Base-by-base conservation (phyloP, 2,888 invertebrate genomes). In the Pheosia gnoma region DNA sequence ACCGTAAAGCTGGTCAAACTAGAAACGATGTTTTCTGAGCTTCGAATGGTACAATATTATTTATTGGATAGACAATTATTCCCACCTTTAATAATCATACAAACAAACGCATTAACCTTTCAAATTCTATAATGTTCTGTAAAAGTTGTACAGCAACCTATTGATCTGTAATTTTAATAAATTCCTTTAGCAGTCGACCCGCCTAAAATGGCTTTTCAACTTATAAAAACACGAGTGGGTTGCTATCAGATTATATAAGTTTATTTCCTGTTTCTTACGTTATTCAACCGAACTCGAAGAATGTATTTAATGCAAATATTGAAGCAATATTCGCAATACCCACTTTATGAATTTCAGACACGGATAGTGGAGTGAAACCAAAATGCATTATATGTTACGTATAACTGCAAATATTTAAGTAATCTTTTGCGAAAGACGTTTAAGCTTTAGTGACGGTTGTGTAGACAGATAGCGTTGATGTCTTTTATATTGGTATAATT, bases 251-350 rank as follows among this genome's bases (percentile, higher is more conserved):
- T 74, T 75, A 75, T 56, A 58, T 75, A 75, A 74, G 56, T 61
- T 56, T 62, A 67, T 68, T 75, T 75, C 69, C 73, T 69, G 56
- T 51, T 67, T 51, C 62, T 66, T 59, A 63, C 45, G 64, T 75
- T 72, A 68, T 68, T 67, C 68, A 68, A 70, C 66, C 59, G 58
- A 66, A 66, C 6, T 45, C 45, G 45, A 57, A 45, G 36, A 57
- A 45, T 57, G 9, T 57, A 25, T 49, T 55, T 49, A 56, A 66
- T 49, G 47, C 59, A 60, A 36, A 53, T 60, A 56, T 65, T 65
- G 59, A 57, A 61, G 61, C 58, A 65, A 56, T 60, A 0, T 55
- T 70, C 60, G 65, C 45, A 65, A 58, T 58, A 60, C 45, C 6
- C 38, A 60, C 61, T 65, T 62, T 57, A 66, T 70, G 61, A 64